Percentiles rank a stretch among this genome's conserved stretches.
Conservation (phyloP, 37 sponge, comb jelly and placozoan genomes). For the Petrosia ficiformis region DNA sequence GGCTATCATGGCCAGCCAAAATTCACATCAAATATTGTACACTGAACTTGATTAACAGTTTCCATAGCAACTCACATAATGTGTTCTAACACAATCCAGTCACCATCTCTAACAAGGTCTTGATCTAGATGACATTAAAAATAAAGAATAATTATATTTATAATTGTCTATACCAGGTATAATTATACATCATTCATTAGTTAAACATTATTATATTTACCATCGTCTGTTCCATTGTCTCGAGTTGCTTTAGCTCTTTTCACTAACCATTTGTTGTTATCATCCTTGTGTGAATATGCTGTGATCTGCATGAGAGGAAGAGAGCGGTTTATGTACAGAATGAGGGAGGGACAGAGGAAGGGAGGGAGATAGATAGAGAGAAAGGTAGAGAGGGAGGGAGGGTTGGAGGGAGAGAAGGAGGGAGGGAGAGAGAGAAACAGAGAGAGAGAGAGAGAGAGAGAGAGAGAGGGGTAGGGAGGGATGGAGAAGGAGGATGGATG, state of each 20-base stretch:
- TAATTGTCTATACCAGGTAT: neutral
- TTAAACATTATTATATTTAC: neutral
- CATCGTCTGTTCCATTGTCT: neutral
- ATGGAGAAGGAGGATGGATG: too few relatives aligned
- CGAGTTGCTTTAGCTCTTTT: slow-evolving; percentile 36
- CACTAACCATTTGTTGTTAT: slow-evolving; percentile 93
- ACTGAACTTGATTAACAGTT: too few relatives aligned
- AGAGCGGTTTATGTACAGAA: neutral
- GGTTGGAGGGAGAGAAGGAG: too few relatives aligned
- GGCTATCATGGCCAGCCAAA: too few relatives aligned
- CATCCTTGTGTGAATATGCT: slow-evolving; percentile 94
- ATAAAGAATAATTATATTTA: neutral
- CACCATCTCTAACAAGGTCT: slow-evolving; percentile 64
- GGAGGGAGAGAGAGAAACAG: too few relatives aligned
- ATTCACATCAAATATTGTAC: too few relatives aligned
- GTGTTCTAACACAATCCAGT: slow-evolving; percentile 82
- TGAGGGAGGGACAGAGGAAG: too few relatives aligned
- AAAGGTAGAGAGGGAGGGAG: too few relatives aligned
- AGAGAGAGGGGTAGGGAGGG: neutral
- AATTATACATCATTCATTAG: neutral
- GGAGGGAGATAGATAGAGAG: too few relatives aligned
- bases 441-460: neutral
- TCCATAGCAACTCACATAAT: slow-evolving; percentile 49
- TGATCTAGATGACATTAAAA: slow-evolving; percentile 10
- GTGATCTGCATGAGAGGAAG: slow-evolving; percentile 66